These are phyloP conservation scores for Zoroaster sp. DNA, from an alignment of 53 echinoderm and acorn worm species.

Conservation along the genomic window DNA sequence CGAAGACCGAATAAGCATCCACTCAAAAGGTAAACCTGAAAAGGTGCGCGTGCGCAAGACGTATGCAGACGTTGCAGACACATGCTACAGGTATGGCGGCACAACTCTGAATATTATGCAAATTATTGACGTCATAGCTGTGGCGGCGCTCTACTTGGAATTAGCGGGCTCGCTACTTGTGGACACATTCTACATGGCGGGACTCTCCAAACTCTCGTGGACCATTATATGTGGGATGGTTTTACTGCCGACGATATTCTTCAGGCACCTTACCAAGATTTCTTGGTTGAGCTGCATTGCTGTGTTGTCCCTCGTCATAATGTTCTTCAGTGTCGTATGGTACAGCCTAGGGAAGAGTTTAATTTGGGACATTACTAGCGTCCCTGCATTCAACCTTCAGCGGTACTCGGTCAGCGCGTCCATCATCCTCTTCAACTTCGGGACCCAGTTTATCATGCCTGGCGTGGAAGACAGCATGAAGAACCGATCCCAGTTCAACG, in stretches of 20 bases:
- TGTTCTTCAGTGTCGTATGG: constrained; percentile 92
- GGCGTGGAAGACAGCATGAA: constrained; percentile 95
- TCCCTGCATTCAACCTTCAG: constrained; percentile 76
- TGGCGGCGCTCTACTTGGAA: constrained; percentile 94
- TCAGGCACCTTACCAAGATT: constrained; percentile 92
- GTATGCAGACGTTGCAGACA: constrained; percentile 92
- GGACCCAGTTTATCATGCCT: constrained; percentile 96
- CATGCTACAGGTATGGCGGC: constrained; percentile 76
- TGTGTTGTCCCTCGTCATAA: constrained; percentile 72
- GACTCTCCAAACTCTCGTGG: constrained; percentile 81
- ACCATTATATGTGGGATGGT: constrained; percentile 73
- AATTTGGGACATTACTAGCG: constrained; percentile 69
- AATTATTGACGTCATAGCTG: constrained; percentile 89
- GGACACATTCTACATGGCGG: constrained; percentile 84
- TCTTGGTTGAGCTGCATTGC: constrained; percentile 94
- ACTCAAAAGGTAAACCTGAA: constrained; percentile 20
- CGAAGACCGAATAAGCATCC: constrained; percentile 61
- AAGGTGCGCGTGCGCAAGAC: constrained; percentile 74
- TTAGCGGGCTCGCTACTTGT: constrained; percentile 86
- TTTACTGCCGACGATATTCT: constrained; percentile 86
- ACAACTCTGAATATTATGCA: constrained; percentile 82
- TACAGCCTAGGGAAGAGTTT: constrained; percentile 85
- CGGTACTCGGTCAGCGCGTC: constrained; percentile 82
- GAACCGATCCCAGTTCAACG: constrained; percentile 66
- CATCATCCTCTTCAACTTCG: constrained; percentile 92